A percentile compares a stretch with the other conserved stretches of the same genome.
These are phyloP conservation scores for Microcebus murinus DNA, from an alignment of 2,113 vertebrate species.

Conservation along the genomic window DNA sequence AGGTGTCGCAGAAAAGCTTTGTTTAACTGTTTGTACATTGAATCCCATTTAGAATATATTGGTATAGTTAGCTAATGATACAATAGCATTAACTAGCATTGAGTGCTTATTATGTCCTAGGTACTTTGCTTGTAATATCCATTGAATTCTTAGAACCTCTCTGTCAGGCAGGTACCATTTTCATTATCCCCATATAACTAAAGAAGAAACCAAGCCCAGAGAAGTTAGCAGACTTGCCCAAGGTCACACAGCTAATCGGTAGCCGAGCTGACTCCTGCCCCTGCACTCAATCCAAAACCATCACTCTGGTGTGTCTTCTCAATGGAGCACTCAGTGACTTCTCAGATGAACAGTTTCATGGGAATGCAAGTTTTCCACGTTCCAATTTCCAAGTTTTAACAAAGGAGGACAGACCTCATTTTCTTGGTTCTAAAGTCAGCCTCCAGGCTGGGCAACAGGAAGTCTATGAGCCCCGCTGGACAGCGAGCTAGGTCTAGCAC, in stretches of 20 bases:
- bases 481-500: not conserved
- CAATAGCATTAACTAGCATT: not conserved
- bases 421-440: not conserved
- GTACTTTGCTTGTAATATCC: not conserved
- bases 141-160: not conserved
- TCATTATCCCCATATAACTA: not conserved
- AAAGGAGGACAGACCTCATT: not conserved
- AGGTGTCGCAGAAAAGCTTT: constrained; percentile 19
- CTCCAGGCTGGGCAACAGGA: not conserved
- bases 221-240: not conserved
- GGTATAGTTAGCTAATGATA: not conserved
- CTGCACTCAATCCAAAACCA: not conserved
- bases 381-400: not conserved
- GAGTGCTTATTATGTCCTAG: not conserved
- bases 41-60: constrained; percentile 30
- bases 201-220: constrained; percentile 7
- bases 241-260: not conserved
- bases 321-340: not conserved
- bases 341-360: not conserved
- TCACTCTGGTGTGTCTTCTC: not conserved
- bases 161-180: not conserved
- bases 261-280: not conserved
- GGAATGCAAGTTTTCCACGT: not conserved
- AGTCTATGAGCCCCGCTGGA: not conserved
- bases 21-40: not conserved